Conservation (phyloP, 2,113 vertebrate genomes). For the Pelecanoides urinatrix region DNA sequence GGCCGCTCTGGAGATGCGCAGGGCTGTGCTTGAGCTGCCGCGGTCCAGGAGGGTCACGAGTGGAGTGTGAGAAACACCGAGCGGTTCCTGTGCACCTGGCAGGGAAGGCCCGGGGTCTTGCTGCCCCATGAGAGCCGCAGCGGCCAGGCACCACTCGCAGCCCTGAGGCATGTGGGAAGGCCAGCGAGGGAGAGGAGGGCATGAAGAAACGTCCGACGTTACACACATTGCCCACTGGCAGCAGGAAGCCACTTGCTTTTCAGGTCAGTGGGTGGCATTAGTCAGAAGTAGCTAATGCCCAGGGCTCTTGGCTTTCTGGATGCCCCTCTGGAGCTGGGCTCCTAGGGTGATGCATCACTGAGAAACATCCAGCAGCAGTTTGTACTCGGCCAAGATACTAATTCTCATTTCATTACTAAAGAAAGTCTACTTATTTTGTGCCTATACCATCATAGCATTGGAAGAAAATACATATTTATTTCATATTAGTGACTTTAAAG, state of each 20-base stretch:
- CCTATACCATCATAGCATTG: neutral
- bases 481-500: neutral
- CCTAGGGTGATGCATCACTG: neutral
- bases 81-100: neutral
- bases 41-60: rapidly evolving
- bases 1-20: rapidly evolving
- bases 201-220: rapidly evolving
- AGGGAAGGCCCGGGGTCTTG: rapidly evolving
- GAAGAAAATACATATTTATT: neutral
- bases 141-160: rapidly evolving
- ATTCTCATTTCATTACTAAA: neutral
- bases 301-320: neutral
- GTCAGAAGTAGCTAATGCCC: neutral
- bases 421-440: neutral
- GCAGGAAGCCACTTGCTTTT: neutral
- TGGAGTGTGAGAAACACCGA: rapidly evolving
- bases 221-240: neutral
- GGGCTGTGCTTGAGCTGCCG: neutral
- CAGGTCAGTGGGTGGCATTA: neutral
- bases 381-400: neutral
- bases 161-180: rapidly evolving
- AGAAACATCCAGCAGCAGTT: neutral
- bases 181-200: neutral
- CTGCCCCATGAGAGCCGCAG: rapidly evolving
- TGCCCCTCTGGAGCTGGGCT: neutral